These are phyloP conservation scores for Fregetta grallaria DNA, from an alignment of 2,113 vertebrate species.

Conservation along the genomic window DNA sequence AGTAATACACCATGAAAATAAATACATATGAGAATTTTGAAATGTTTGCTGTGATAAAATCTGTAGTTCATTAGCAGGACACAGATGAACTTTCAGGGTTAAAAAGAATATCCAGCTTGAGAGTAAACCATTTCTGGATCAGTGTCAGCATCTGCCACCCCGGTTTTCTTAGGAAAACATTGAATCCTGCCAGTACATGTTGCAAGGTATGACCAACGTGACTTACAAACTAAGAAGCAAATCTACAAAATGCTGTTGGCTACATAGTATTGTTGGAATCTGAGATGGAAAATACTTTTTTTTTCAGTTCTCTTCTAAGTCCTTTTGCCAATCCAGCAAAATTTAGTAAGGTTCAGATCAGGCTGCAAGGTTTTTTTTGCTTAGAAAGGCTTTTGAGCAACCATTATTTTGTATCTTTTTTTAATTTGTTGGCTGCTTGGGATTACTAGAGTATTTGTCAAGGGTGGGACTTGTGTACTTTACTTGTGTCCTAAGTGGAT, in stretches of 20 bases:
- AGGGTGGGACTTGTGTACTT: background rate
- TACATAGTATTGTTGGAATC: constrained; percentile 41
- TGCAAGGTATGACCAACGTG: constrained; percentile 61
- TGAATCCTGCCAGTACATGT: constrained; percentile 55
- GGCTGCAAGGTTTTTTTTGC: constrained; percentile 18
- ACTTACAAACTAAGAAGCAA: constrained; percentile 32
- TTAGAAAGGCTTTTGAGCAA: background rate
- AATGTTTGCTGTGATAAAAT: background rate
- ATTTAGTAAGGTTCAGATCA: constrained; percentile 1
- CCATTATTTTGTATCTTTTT: background rate
- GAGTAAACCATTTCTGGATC: constrained; percentile 7
- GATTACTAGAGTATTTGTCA: background rate
- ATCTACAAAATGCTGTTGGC: constrained; percentile 52
- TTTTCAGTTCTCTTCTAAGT: background rate
- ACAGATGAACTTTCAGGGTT: constrained; percentile 19
- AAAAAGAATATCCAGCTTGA: constrained; percentile 8
- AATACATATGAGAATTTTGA: background rate
- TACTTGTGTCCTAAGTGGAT: background rate
- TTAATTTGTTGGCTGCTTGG: background rate
- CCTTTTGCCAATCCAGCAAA: constrained; percentile 28
- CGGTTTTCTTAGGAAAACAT: constrained; percentile 47
- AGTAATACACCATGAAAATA: background rate
- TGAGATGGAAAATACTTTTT: constrained; percentile 44
- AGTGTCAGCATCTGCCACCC: constrained; percentile 45
- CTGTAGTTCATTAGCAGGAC: background rate